Conservation (phyloP, 2,888 invertebrate genomes). For the Ethmia dodecea region DNA sequence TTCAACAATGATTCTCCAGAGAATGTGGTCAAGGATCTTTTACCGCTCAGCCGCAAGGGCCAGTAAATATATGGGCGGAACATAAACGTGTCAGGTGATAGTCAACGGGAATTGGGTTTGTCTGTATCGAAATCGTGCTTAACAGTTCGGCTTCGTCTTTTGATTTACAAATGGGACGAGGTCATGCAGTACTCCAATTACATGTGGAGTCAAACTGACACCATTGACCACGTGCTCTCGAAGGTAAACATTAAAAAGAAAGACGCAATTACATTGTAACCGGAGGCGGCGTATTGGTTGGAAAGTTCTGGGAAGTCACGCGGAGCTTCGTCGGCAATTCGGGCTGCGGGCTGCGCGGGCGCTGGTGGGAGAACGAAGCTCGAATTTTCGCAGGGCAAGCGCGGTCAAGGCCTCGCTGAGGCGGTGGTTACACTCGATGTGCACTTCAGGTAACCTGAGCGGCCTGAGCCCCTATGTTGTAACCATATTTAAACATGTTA, state of each 20-base stretch:
- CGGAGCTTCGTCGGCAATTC: constrained; percentile 40
- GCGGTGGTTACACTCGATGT: constrained; percentile 36
- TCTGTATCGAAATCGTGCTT: not conserved
- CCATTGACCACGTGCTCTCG: constrained; percentile 20
- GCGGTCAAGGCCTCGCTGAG: constrained; percentile 66
- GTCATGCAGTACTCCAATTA: too few species aligned
- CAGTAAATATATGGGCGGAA: constrained; percentile 18
- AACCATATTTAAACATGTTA: constrained; percentile 30
- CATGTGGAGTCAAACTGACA: too few species aligned
- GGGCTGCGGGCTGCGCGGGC: constrained; percentile 7
- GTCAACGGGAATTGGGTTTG: constrained; percentile 5
- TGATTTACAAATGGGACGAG: too few species aligned
- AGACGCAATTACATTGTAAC: constrained; percentile 42
- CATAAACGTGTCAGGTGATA: constrained; percentile 7
- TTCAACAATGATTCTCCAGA: constrained; percentile 40
- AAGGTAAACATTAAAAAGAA: constrained; percentile 25
- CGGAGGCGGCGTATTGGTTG: constrained; percentile 33
- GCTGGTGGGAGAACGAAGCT: constrained; percentile 18
- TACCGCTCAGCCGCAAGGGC: constrained; percentile 33
- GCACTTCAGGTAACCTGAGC: constrained; percentile 48
- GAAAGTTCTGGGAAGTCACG: constrained; percentile 47
- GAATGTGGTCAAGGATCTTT: constrained; percentile 41
- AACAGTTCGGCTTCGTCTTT: too few species aligned
- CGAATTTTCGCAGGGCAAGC: constrained; percentile 32
- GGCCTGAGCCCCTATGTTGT: constrained; percentile 32